phyloP scores from a whole-genome alignment of 2,888 invertebrate species.

The Cecidostiba fungosa region DNA sequence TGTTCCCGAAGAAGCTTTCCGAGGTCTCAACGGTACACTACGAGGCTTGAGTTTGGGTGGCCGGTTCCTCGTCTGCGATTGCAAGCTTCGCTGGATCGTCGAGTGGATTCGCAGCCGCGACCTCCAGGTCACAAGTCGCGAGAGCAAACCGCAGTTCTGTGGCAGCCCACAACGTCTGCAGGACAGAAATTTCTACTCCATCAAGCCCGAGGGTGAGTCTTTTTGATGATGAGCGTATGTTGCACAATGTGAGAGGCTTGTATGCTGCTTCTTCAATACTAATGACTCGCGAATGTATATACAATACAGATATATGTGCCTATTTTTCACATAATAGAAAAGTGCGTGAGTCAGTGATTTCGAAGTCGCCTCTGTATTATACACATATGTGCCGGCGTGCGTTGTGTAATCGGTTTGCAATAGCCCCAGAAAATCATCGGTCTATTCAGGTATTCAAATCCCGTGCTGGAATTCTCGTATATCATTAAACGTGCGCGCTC shows the following conservation, averaged over 20 bases:
- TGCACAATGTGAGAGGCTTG: too few species aligned
- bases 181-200: conserved; percentile 92
- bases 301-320: neutral
- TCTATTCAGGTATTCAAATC: conserved; percentile 15
- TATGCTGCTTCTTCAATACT: neutral
- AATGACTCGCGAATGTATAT: neutral
- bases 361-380: neutral
- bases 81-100: conserved; percentile 92
- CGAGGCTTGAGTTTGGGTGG: conserved; percentile 94
- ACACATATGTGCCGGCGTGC: neutral
- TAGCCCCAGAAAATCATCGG: neutral
- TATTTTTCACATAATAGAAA: conserved; percentile 19
- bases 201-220: conserved; percentile 86
- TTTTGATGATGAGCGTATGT: neutral
- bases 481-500: neutral
- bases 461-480: neutral
- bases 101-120: conserved; percentile 94
- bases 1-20: conserved; percentile 89
- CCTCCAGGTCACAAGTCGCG: conserved; percentile 94
- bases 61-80: conserved; percentile 93
- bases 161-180: conserved; percentile 91
- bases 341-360: conserved; percentile 5
- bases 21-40: conserved; percentile 90
- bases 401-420: conserved; percentile 1
- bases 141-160: conserved; percentile 95